Base-by-base conservation (phyloP, 2,113 vertebrate genomes). In the Pan paniscus region DNA sequence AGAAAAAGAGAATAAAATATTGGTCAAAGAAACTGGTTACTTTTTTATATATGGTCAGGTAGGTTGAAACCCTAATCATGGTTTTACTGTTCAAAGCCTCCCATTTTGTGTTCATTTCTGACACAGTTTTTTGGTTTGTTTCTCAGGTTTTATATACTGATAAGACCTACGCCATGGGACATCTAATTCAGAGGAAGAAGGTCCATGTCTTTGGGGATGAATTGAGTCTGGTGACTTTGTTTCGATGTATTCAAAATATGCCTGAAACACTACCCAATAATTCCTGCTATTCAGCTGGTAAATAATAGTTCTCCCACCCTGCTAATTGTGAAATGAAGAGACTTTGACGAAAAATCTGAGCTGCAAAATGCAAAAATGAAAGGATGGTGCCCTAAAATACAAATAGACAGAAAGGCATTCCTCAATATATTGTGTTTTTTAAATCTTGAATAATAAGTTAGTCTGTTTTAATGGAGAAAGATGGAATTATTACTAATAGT, bases 31-130 rank as follows among this genome's bases (percentile, higher is more conserved):
- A 98, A 99, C 99, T 2, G 99, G 99, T 72, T 99, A 99, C 98
- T 99, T 99, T 98, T 99, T 99, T 85, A 99, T 99, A 95, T 99
- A 99, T 96, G 99, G 99, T 48, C 99, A 99, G 99, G 99, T 99
- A 59, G 61, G 84, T 83, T 0, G 16, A 1, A 2, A 2, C 23
- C 81, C 87, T 72, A 55, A 50, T 84, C 22, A 9, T 30, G 7
- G 27, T 1, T 68, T 89, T 18, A 0, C 3, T 0, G 72, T 50
- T 67, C 6, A 1, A 0, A 0, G 11, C 2, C 48, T 64, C 73
- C 23, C 3, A 0, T 57, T 9, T 35, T 13, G 7, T 32, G 25
- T 27, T 20, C 25, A 1, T 25, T 2, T 73, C 80, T 95, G 86
- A 95, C 22, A 0, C 2, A 68, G 9, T 57, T 32, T 92, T 67